Evolutionary conservation across 2,113 vertebrate species (phyloP).

Genomic region (Vulpes ferrilata): DNA sequence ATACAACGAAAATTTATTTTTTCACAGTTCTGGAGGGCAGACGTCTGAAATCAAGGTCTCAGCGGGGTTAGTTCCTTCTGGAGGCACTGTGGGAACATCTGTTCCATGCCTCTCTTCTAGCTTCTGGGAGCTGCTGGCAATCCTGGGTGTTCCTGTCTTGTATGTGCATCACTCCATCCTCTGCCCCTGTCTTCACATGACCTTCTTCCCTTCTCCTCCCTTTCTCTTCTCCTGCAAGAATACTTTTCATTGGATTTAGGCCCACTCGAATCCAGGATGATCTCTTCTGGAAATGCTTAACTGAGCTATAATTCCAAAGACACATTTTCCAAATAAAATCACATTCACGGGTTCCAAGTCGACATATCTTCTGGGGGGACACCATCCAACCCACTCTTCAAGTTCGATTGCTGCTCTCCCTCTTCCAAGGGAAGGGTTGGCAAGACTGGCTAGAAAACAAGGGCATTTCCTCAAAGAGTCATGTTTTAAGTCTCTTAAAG

Average conservation of each 20-base stretch:
- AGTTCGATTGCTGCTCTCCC: neutral
- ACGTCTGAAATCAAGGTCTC: neutral
- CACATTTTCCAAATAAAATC: neutral
- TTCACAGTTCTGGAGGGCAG: neutral
- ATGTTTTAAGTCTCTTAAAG: neutral
- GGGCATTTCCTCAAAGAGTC: neutral
- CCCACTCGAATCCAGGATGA: neutral
- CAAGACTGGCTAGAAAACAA: neutral
- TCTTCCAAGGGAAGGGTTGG: neutral
- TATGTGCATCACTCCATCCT: neutral
- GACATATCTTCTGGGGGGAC: neutral
- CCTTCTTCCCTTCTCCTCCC: neutral
- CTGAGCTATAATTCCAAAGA: neutral
- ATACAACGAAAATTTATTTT: neutral
- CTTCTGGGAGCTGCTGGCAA: neutral
- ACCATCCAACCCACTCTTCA: neutral
- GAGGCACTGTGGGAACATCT: neutral
- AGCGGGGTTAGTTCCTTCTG: neutral
- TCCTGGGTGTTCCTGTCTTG: neutral
- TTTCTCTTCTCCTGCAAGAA: neutral
- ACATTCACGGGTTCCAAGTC: neutral
- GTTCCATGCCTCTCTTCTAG: neutral
- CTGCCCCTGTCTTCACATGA: neutral
- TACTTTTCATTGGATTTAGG: neutral
- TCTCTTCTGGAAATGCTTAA: neutral